These are phyloP conservation scores for Philotrypesis tridentata DNA, from an alignment of 1,140 invertebrate species.

Conservation along the genomic window DNA sequence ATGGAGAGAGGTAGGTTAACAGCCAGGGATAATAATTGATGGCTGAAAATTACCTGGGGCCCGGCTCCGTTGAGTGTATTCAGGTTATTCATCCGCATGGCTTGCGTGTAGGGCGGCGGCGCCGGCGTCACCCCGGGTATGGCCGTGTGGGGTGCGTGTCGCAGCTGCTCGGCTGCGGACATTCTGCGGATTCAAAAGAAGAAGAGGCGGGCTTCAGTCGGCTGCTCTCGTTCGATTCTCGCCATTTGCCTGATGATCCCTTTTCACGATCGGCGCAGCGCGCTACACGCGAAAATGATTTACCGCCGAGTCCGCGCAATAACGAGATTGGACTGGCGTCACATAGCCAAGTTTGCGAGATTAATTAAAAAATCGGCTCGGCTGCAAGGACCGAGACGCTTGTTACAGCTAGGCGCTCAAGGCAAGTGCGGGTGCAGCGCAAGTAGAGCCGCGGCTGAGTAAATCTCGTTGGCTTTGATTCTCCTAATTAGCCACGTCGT, in stretches of 20 bases:
- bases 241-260: conserved; percentile 17
- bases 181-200: conserved; percentile 63
- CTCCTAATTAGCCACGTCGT: neutral
- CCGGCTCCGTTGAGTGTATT: conserved; percentile 74
- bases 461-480: neutral
- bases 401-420: neutral
- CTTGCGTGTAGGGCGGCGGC: conserved; percentile 81
- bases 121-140: conserved; percentile 86
- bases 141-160: conserved; percentile 79
- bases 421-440: too few species aligned
- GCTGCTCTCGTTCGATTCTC: too few species aligned
- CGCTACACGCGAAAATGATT: too few species aligned
- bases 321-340: neutral
- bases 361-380: neutral
- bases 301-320: too few species aligned
- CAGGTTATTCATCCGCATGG: conserved; percentile 72
- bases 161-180: conserved; percentile 72
- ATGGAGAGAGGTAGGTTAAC: neutral
- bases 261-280: neutral
- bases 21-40: conserved; percentile 37
- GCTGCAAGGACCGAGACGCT: neutral
- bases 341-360: neutral
- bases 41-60: conserved; percentile 70
- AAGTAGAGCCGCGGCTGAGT: too few species aligned
- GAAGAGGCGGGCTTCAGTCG: neutral